Base-by-base conservation (phyloP, 2,888 invertebrate species). In the Lampropteryx suffumata region DNA sequence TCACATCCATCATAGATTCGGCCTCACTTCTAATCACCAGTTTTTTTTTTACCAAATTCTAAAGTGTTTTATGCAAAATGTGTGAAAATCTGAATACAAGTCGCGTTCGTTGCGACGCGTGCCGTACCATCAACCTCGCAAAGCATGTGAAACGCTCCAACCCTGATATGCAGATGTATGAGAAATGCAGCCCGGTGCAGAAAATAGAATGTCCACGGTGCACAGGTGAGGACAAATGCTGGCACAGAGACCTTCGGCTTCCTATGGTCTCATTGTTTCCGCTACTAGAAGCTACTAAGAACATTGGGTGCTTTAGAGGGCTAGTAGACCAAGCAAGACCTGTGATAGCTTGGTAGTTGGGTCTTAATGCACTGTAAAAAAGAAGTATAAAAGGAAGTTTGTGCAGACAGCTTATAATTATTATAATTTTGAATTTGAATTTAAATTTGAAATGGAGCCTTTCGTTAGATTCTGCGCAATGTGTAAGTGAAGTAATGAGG, bases 81-180 rank as follows among this genome's bases (percentile, higher is more conserved):
- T 78, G 81, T 69, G 79, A 77, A n/a, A 77, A 78, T 49, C 39
- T 77, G 29, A 71, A 71, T 11, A 51, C 67, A 6, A 70, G 71
- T 8, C 75, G 78, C 12, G 58, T 69, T n/a, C 50, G 69, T 21
- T 88, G 88, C 68, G 84, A 86, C 33, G 73, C 79, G 0, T 88
- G 87, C 50, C 81, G 87, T 2, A 90, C 89, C 6, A 90, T 90
- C 39, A 90, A 90, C 60, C 57, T 90, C 51, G 89, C 89, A 0
- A 82, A 81, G 33, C 71, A 78, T 11, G 59, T 69, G 1, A 72
- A 74, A 3, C 72, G 74, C 0, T 69, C 77, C 0, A 87, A 87
- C 33, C 85, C 86, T 1, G 75, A 87, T 50, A 87, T 89, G 87
- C 82, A 84, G 51, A 68, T 85, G 27, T 81, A 84, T 49, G 84